Evolutionary conservation across 2,888 invertebrate genomes (phyloP).

Genomic region (Galerucella pusilla): DNA sequence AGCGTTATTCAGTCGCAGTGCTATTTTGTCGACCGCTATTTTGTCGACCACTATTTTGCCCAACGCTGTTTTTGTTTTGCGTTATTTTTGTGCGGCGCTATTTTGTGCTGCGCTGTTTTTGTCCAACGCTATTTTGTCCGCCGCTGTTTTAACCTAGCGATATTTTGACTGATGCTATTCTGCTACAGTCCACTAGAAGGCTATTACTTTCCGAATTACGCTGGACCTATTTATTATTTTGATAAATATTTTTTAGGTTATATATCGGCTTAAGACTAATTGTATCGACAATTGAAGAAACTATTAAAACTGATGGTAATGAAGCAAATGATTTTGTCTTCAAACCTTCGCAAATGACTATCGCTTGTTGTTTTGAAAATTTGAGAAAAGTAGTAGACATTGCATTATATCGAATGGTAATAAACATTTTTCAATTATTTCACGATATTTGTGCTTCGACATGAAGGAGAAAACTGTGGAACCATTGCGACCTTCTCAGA

Average conservation of each 20-base stretch:
- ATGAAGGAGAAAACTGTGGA: too few species aligned
- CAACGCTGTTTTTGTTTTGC: too few species aligned
- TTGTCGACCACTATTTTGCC: too few species aligned
- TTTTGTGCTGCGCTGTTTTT: too few species aligned
- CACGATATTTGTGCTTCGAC: background rate
- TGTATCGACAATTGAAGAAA: constrained; percentile 28
- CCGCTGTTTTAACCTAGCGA: too few species aligned
- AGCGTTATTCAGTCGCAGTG: too few species aligned
- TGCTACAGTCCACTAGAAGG: background rate
- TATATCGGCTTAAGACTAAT: constrained; percentile 45
- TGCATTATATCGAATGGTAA: constrained; percentile 31
- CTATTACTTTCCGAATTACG: background rate
- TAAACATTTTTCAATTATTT: constrained; percentile 16
- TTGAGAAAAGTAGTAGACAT: constrained; percentile 36
- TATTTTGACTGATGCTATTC: background rate
- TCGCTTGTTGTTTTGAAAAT: constrained; percentile 43
- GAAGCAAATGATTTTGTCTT: constrained; percentile 27
- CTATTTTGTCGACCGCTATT: too few species aligned
- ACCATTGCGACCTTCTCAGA: too few species aligned
- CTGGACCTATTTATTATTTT: background rate
- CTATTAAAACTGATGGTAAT: constrained; percentile 12
- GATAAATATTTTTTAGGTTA: constrained; percentile 38
- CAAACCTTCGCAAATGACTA: constrained; percentile 40
- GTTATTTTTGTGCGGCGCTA: too few species aligned
- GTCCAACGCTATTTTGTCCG: too few species aligned